Evolutionary conservation across 2,797 vertebrate genomes (phyloP), one percentile per base, ranked within the genome.

Genomic region (Chelon labrosus): DNA sequence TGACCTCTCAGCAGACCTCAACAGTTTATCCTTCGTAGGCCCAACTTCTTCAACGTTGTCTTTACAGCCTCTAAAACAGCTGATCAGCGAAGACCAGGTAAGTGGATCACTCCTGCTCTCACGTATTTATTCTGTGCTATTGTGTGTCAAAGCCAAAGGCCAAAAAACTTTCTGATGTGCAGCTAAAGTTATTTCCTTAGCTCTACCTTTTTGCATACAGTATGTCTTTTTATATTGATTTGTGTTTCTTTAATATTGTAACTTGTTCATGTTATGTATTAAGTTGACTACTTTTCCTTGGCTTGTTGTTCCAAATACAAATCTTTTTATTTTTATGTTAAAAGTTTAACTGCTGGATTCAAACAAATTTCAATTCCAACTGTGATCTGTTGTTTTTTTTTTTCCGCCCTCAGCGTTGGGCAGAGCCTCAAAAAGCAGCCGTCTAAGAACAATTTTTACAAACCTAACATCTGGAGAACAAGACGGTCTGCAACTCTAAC

Each of bases 391-490:
- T 27, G 13, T 53, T 60, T 46, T 49, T 20, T 22, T 25, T 35
- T 7, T 35, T 8, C 7, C 31, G 1, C 31, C 12, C 39, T 57
- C 22, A 11, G 54, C 14, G 49, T 44, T 46, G 65, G 66, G 69
- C 73, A 73, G 64, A 82, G 37, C 70, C 31, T 74, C 54, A 63
- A 65, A 82, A 69, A 74, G 52, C 39, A 76, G 80, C 41, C 55
- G 22, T 90, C 80, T 74, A 90, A 89, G 80, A 86, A 92, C 79
- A 70, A 70, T 42, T 68, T 69, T 71, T 61, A 80, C 46, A 68
- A 78, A 55, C 62, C 69, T 65, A 84, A 82, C 88, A 91, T 88
- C 84, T 91, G 87, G 82, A 78, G 69, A 5, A 73, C 11, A 51
- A 82, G 71, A 79, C 70, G 65, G 63, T 79, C 81, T 69, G 70